These are phyloP conservation scores for Cryptus armator DNA, from an alignment of 2,888 invertebrate genomes.

Conservation along the genomic window DNA sequence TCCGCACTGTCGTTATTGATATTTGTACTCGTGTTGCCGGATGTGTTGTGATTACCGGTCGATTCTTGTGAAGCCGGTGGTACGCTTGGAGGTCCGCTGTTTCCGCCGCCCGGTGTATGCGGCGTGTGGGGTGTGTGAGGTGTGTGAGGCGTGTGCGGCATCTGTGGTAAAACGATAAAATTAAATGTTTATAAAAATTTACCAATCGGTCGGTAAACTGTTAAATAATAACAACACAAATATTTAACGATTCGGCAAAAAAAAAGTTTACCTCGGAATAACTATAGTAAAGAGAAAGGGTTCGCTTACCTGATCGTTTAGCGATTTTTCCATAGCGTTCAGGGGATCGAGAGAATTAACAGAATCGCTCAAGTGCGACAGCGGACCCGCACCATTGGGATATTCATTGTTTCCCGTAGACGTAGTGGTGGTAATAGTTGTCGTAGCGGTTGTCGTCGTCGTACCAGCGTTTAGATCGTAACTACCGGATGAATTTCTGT, in stretches of 20 bases:
- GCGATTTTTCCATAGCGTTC: constrained; percentile 96
- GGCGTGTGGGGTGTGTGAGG: constrained; percentile 93
- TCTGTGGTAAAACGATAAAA: constrained; percentile 84
- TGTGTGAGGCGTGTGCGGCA: constrained; percentile 94
- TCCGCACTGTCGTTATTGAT: constrained; percentile 88
- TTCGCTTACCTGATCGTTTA: constrained; percentile 91
- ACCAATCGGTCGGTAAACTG: too few species aligned
- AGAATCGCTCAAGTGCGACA: constrained; percentile 94
- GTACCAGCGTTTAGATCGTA: constrained; percentile 87
- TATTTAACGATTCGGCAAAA: too few species aligned
- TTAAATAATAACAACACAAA: too few species aligned
- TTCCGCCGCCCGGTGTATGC: constrained; percentile 90
- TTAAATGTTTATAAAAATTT: background rate
- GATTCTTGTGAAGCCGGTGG: constrained; percentile 87
- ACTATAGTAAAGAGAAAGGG: background rate
- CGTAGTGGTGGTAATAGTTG: constrained; percentile 82
- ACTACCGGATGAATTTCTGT: constrained; percentile 79
- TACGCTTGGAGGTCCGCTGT: constrained; percentile 93
- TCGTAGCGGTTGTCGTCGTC: constrained; percentile 83
- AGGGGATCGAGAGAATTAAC: constrained; percentile 96
- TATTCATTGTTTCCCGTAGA: constrained; percentile 88
- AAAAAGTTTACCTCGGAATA: too few species aligned
- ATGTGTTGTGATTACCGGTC: constrained; percentile 83
- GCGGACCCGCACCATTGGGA: constrained; percentile 90
- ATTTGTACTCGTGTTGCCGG: constrained; percentile 83